Conservation (phyloP, 2,888 invertebrate species). For the Melipona bicolor region DNA sequence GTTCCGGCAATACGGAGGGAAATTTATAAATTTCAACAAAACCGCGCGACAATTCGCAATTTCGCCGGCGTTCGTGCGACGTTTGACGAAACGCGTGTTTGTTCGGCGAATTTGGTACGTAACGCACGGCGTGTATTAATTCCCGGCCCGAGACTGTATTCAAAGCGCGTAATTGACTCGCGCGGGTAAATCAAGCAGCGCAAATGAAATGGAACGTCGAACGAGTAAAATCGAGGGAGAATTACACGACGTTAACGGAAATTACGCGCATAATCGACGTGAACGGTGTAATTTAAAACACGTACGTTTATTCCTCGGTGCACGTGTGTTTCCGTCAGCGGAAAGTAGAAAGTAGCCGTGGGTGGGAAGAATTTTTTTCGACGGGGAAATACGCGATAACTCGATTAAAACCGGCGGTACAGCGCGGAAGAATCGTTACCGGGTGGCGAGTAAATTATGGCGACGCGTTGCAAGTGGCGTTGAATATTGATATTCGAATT, state of each 20-base stretch:
- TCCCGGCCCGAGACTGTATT: not conserved
- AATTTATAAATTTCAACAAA: no score
- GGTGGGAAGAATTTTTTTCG: not conserved
- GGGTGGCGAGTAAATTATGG: conserved; percentile 52
- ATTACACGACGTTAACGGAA: not conserved
- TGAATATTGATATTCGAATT: conserved; percentile 52
- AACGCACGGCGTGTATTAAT: not conserved
- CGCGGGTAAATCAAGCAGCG: not conserved
- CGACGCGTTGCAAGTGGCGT: conserved; percentile 32
- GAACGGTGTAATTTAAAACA: not conserved
- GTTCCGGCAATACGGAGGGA: no score
- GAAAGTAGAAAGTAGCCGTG: no score
- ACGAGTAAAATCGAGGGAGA: not conserved
- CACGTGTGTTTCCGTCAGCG: no score
- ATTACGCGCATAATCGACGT: not conserved
- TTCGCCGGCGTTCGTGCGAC: not conserved
- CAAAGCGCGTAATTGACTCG: not conserved
- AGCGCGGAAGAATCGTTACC: conserved; percentile 10
- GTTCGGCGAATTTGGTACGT: not conserved
- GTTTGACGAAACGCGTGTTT: not conserved
- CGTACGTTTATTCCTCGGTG: no score
- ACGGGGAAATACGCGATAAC: not conserved
- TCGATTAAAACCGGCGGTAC: not conserved
- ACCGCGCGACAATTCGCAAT: not conserved
- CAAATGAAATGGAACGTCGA: not conserved